phyloP scores from a whole-genome alignment of 2,888 invertebrate species.

The Ormia ochracea region DNA sequence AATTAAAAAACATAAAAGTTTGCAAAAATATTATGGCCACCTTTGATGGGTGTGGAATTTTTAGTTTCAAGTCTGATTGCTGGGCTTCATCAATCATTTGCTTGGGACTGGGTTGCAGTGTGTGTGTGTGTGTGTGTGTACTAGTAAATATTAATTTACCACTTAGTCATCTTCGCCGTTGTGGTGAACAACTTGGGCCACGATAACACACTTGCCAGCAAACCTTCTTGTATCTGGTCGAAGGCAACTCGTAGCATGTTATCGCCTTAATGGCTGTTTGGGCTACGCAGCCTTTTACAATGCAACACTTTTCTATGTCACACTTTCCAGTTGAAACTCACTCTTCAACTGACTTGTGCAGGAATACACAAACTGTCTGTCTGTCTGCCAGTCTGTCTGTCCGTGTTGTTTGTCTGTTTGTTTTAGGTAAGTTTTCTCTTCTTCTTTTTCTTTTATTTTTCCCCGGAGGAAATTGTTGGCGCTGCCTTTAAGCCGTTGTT shows the following conservation, averaged over 20 bases:
- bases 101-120: constrained; percentile 43
- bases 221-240: background rate
- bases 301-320: background rate
- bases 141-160: constrained; percentile 43
- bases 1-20: background rate
- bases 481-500: constrained; percentile 32
- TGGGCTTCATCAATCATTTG: constrained; percentile 54
- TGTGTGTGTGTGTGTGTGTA: constrained; percentile 50
- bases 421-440: background rate
- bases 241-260: background rate
- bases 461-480: constrained; percentile 49
- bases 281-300: constrained; percentile 23
- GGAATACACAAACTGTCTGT: background rate
- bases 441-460: constrained; percentile 4
- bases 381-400: background rate
- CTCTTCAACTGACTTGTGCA: background rate
- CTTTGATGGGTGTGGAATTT: background rate
- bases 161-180: background rate
- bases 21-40: background rate
- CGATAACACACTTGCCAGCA: background rate
- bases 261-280: constrained; percentile 37
- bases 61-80: constrained; percentile 1
- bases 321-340: constrained; percentile 10
- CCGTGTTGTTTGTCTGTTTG: background rate
- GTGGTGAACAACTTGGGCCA: background rate